These are phyloP conservation scores for Trogon surrucura DNA, from an alignment of 2,113 vertebrate genomes.

Conservation along the genomic window DNA sequence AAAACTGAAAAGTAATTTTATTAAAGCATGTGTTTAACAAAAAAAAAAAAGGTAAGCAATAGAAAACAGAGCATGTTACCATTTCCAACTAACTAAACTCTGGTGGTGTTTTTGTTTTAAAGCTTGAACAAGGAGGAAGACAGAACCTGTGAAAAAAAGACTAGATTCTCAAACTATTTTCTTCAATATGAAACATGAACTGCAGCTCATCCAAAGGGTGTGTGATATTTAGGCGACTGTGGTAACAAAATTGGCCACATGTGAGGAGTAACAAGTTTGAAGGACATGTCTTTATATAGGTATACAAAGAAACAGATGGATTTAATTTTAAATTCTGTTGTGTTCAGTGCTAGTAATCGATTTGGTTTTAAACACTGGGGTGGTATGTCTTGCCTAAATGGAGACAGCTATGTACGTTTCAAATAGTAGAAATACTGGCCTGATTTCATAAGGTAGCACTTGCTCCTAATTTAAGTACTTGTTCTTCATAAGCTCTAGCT, in stretches of 20 bases:
- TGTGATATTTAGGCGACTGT: not conserved
- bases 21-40: not conserved
- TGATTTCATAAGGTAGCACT: not conserved
- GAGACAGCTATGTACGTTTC: not conserved
- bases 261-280: not conserved
- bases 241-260: not conserved
- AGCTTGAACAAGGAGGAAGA: not conserved
- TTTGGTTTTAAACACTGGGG: not conserved
- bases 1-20: not conserved
- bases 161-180: not conserved
- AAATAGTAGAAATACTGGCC: not conserved
- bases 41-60: too few relatives aligned
- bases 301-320: not conserved
- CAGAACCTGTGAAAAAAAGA: not conserved
- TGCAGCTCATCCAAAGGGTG: not conserved
- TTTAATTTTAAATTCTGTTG: fast-evolving
- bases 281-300: not conserved
- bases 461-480: not conserved
- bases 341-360: not conserved
- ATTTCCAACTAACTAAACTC: not conserved
- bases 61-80: not conserved
- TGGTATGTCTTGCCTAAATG: not conserved
- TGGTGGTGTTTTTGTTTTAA: not conserved
- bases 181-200: not conserved
- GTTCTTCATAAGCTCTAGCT: not conserved